Base-by-base conservation (phyloP, 2,113 vertebrate genomes). In the Meles meles region DNA sequence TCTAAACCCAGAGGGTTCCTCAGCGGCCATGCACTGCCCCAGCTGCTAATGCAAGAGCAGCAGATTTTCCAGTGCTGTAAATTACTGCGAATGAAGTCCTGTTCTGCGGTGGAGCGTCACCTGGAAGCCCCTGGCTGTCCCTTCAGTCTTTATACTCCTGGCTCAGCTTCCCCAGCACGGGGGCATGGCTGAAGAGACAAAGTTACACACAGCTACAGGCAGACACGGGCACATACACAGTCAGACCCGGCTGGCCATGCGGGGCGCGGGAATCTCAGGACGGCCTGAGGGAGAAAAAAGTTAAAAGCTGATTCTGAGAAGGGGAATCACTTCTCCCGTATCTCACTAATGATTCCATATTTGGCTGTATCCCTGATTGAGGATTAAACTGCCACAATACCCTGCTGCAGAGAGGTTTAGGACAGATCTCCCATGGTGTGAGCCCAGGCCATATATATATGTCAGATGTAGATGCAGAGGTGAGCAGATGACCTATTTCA, bases 181-280 rank as follows among this genome's bases (percentile, higher is more conserved):
- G 18, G 14, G 7, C 25, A 11, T 31, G 31, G 39, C 67, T 21
- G 27, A 65, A 34, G 37, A 88, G 83, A 63, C 42, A 88, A 49
- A 69, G 37, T 37, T 11, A 14, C 49, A 21, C 6, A 29, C 29
- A 27, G 23, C 9, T 27, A 74, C 3, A 4, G 34, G 20, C 1
- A 3, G 27, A 59, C 29, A 25, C 17, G 63, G 37, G 57, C 18
- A 29, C 1, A 9, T 1, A 29, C 27, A 12, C 8, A 71, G 71
- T 47, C n/a, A 61, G 39, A 49, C 17, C 2, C 21, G 15, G 81
- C 71, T 6, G 5, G 20, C 27, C 5, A 2, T 0, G 3, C 0
- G 52, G 67, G 71, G 5, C 31, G 12, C 3, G 63, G 76, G 44
- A 59, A n/a, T 37, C 47, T 21, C 15, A 23, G 9, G 31, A 11